Percentiles rank a stretch among this genome's conserved stretches.
Conservation (phyloP, 2,797 vertebrate species). For the Tiaroga cobitis region DNA sequence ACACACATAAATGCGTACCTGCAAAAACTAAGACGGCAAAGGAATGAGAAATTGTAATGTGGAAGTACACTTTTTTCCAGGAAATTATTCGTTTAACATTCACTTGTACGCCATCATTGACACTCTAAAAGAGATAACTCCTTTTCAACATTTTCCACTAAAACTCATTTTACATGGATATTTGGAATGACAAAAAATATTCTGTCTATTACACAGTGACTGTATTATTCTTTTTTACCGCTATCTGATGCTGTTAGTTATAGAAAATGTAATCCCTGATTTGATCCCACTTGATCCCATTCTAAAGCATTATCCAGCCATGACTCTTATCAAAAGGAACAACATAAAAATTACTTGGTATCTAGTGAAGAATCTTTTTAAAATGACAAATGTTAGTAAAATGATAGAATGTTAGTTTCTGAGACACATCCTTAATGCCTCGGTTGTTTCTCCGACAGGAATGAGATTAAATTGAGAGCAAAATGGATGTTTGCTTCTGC, state of each 20-base stretch:
- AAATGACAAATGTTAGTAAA: too few relatives aligned
- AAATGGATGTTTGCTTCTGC: too few relatives aligned
- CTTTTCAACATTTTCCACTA: not conserved
- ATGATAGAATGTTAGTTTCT: not conserved
- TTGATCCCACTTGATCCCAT: not conserved
- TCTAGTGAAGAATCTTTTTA: not conserved
- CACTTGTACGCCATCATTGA: not conserved
- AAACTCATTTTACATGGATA: conserved; percentile 2
- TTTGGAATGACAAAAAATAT: not conserved
- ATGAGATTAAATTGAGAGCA: not conserved
- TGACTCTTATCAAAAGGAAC: not conserved
- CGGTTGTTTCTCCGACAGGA: not conserved
- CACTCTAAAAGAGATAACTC: not conserved
- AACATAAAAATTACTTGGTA: not conserved
- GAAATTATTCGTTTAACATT: not conserved
- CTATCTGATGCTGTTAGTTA: not conserved
- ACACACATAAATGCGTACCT: not conserved
- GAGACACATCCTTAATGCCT: not conserved
- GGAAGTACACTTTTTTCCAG: not conserved
- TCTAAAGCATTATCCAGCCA: not conserved
- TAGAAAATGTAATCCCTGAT: not conserved
- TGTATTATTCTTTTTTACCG: not conserved
- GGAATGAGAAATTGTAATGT: not conserved
- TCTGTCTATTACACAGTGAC: not conserved
- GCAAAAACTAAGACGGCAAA: not conserved